Evolutionary conservation across 2,113 vertebrate genomes (phyloP), one percentile per base, ranked within the genome.

Genomic region (Chaetorhynchus papuensis): DNA sequence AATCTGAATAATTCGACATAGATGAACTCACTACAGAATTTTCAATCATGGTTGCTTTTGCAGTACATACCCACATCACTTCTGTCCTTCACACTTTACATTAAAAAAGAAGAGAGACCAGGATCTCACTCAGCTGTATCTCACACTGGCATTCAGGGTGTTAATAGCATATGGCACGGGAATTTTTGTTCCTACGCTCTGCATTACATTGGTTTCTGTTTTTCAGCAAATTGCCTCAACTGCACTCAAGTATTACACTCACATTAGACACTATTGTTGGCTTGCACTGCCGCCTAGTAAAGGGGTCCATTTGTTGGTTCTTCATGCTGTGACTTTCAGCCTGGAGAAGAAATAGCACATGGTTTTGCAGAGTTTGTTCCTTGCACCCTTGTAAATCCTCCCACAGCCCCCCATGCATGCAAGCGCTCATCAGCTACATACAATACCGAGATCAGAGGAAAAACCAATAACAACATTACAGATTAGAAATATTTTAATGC

Each of bases 211-310:
- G 74, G 20, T 65, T 94, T 85, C 70, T 60, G 68, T 27, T 85
- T 9, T 60, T 64, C 74, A 83, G 88, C 87, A 83, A 72, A 87
- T 60, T 52, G 49, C 33, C 79, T 78, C 70, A 41, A 15, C 1
- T 42, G 44, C 87, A 80, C 39, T 42, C 4, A 19, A 71, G 47
- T 24, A 33, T 54, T 52, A 66, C 28, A 97, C 99, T 98, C 98
- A 99, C 99, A 44, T 99, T 99, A n/a, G 99, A 99, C 91, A 99
- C 99, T 97, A 99, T 99, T 53, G 99, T 99, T 82, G 99, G 99
- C 96, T 99, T 99, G 98, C 99, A 99, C 87, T 99, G 99, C 94
- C 99, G 98, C 90, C 99, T 97, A 42, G 99, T 99, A 96, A 99
- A 99, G 22, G 99, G 99, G 80, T 99, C 99, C 99, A 99, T 99